These are phyloP conservation scores for Molanna angustata DNA, from an alignment of 2,888 invertebrate species.

Conservation along the genomic window DNA sequence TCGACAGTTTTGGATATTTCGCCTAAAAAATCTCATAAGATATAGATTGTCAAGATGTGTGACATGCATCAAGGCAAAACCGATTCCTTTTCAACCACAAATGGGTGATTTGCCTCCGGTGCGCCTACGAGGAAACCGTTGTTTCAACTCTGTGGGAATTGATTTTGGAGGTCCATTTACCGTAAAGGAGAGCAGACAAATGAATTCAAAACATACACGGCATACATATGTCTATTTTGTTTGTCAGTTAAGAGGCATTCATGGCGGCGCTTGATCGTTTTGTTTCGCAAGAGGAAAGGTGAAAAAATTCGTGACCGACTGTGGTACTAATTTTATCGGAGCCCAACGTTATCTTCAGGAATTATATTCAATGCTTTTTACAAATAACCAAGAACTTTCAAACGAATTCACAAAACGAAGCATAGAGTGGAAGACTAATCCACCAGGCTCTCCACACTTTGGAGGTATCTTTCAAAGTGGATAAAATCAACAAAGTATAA, in stretches of 20 bases:
- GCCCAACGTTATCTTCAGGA: not conserved
- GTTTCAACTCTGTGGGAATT: too few species aligned
- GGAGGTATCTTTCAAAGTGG: not conserved
- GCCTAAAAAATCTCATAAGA: too few species aligned
- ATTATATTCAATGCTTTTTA: not conserved
- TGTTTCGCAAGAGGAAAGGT: not conserved
- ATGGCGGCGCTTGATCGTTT: not conserved
- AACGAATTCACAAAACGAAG: not conserved
- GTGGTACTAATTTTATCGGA: not conserved
- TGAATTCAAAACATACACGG: too few species aligned
- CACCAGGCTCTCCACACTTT: constrained; percentile 32
- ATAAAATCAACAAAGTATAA: not conserved
- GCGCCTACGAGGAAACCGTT: not conserved
- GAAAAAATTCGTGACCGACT: not conserved
- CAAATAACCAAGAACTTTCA: not conserved
- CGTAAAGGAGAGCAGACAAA: too few species aligned
- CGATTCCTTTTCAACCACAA: too few species aligned
- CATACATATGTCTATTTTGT: not conserved
- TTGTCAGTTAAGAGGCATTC: not conserved
- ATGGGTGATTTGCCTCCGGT: not conserved
- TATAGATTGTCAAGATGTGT: too few species aligned
- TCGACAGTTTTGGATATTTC: too few species aligned
- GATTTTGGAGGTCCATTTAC: too few species aligned
- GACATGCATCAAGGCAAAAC: too few species aligned
- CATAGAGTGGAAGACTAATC: not conserved